Percentiles rank a stretch among this genome's conserved stretches.
Evolutionary conservation across 1,140 invertebrate genomes (phyloP).

Genomic region (Nylanderia fulva): DNA sequence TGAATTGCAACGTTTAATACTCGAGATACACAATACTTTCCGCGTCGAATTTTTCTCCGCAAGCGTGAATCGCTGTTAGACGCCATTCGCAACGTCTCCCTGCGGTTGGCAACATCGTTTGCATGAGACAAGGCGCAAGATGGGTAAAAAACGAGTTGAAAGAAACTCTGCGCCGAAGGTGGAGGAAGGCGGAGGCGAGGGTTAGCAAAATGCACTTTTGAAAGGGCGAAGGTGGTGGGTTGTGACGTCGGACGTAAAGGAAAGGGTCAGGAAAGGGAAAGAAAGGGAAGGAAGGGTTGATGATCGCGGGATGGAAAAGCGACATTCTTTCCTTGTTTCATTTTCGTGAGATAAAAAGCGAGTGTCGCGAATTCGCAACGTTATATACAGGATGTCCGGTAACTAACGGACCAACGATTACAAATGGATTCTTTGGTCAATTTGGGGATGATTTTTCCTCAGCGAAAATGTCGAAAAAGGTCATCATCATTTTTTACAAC

Average conservation of each 20-base stretch:
- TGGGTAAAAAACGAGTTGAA: slow-evolving; percentile 56
- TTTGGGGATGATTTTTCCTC: no score
- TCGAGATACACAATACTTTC: not conserved
- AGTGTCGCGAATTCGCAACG: not conserved
- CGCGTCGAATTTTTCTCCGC: not conserved
- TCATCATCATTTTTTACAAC: no score
- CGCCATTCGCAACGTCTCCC: not conserved
- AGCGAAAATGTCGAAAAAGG: no score
- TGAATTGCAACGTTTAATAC: slow-evolving; percentile 17
- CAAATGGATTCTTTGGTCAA: no score
- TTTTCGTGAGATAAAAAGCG: not conserved
- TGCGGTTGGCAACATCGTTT: slow-evolving; percentile 36
- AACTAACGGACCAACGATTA: no score
- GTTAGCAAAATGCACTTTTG: slow-evolving; percentile 68
- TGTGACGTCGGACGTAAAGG: not conserved
- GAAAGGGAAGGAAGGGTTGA: slow-evolving; percentile 41
- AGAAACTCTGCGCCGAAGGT: slow-evolving; percentile 45
- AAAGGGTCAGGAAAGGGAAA: not conserved
- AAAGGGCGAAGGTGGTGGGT: slow-evolving; percentile 60
- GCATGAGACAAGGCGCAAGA: slow-evolving; percentile 36
- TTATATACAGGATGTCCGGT: no score
- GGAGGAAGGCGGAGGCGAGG: slow-evolving; percentile 28
- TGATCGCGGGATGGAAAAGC: slow-evolving; percentile 29
- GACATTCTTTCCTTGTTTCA: not conserved
- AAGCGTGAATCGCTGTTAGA: not conserved